Base-by-base conservation (phyloP, 2,113 vertebrate genomes). In the Misgurnus mizolepis region DNA sequence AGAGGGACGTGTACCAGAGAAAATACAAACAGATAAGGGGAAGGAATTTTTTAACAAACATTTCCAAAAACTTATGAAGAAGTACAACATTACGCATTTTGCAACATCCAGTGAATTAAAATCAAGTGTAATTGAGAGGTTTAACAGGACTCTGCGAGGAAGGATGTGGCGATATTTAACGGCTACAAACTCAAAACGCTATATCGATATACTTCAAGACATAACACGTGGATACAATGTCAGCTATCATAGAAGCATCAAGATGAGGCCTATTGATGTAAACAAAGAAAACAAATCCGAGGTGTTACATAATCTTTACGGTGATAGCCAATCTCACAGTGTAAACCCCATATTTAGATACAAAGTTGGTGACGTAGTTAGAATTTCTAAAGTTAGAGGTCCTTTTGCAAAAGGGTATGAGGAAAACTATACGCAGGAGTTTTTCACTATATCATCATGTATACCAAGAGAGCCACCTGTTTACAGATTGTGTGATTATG, bases 371-470 rank as follows among this genome's bases (percentile, higher is more conserved):
- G 64, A 66, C 12, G 4, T 53, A 3, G 15, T 39, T 8, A 5
- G 61, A 8, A 64, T 64, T 64, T 64, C 61, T 64, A 39, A 64
- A 22, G 61, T 22, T 12, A 64, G 61, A 34, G 61, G 61, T 0
- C 61, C 61, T 5, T 64, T 64, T 64, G 8, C 22, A 11, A 71
- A 56, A 55, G 69, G 69, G 5, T 70, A 70, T 56, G 69, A 72
- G 50, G 50, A 72, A 55, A 72, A 72, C 69, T 72, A 72, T 14
- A 72, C 50, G 18, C 49, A 71, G 10, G 47, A 72, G 47, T 70
- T 50, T 70, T 70, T 70, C n/a, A 53, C n/a, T 6, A 18, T 70
- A 70, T 9, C 47, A 39, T 0, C 10, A 4, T 15, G 45, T 14
- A 70, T 55, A 3, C 68, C 45, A 4, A 0, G 27, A 22, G 45